Evolutionary conservation across 2,797 vertebrate species (phyloP).

Genomic region (Apodemus agrarius): DNA sequence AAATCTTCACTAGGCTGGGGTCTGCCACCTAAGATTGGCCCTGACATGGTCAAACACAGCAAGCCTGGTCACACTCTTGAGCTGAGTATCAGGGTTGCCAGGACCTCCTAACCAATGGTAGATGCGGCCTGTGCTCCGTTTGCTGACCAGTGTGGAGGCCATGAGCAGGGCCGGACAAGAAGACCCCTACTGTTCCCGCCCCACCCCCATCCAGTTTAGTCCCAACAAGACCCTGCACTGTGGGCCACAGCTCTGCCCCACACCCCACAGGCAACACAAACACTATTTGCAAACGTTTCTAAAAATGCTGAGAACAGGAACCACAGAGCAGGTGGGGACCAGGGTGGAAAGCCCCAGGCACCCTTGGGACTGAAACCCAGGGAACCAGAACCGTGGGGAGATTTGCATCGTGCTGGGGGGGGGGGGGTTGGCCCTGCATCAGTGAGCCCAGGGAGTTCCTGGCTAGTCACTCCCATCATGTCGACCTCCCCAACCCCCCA

Average conservation of each 20-base stretch:
- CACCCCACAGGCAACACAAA: slow-evolving; percentile 12
- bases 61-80: background rate
- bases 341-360: slow-evolving; percentile 23
- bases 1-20: background rate
- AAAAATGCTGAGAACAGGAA: slow-evolving; percentile 54
- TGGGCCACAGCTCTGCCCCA: background rate
- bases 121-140: background rate
- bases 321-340: slow-evolving; percentile 63
- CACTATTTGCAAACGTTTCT: slow-evolving; percentile 73
- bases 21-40: background rate
- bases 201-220: background rate
- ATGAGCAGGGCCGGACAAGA: background rate
- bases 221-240: background rate
- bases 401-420: slow-evolving; percentile 38
- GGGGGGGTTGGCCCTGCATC: background rate
- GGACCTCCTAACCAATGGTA: background rate
- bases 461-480: no score
- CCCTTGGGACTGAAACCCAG: background rate
- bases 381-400: background rate
- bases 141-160: accelerated
- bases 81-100: accelerated
- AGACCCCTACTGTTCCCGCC: background rate
- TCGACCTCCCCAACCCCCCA: no score
- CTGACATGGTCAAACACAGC: no score
- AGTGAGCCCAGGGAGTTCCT: background rate